Percentiles rank a stretch among this genome's conserved stretches.
Evolutionary conservation across 2,888 invertebrate genomes (phyloP).

Genomic region (Pterostichus niger): DNA sequence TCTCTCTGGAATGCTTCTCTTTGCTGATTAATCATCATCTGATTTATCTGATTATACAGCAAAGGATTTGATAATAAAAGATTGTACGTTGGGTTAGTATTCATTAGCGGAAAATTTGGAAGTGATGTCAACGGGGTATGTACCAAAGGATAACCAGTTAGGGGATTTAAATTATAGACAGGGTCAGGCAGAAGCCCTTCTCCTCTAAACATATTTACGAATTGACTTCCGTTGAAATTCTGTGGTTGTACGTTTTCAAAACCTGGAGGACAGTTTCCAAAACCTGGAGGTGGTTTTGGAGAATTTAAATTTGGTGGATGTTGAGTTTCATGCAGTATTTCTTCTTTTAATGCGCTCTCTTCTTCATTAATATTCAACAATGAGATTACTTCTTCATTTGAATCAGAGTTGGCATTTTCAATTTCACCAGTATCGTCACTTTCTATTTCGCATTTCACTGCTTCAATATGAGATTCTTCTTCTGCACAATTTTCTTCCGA

Average conservation of each 20-base stretch:
- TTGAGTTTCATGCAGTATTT: too few relatives aligned
- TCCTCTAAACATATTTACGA: neutral
- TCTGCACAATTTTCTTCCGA: neutral
- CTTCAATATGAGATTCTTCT: neutral
- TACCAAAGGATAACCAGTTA: neutral
- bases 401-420: too few relatives aligned
- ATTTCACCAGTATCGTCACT: too few relatives aligned
- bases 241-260: slow-evolving; percentile 53
- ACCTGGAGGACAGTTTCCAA: slow-evolving; percentile 47
- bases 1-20: slow-evolving; percentile 16
- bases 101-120: slow-evolving; percentile 23
- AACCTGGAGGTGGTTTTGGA: neutral
- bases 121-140: slow-evolving; percentile 1
- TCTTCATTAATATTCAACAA: too few relatives aligned
- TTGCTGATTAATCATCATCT: slow-evolving; percentile 13
- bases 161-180: neutral
- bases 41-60: slow-evolving; percentile 51
- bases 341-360: too few relatives aligned
- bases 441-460: neutral
- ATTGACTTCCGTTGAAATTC: neutral
- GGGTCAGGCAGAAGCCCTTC: neutral
- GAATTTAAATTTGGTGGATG: too few relatives aligned
- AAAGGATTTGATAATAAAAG: slow-evolving; percentile 20
- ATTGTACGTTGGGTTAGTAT: slow-evolving; percentile 15
- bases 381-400: too few relatives aligned